These are phyloP conservation scores for Pampus argenteus DNA, from an alignment of 2,797 vertebrate species.

Conservation along the genomic window DNA sequence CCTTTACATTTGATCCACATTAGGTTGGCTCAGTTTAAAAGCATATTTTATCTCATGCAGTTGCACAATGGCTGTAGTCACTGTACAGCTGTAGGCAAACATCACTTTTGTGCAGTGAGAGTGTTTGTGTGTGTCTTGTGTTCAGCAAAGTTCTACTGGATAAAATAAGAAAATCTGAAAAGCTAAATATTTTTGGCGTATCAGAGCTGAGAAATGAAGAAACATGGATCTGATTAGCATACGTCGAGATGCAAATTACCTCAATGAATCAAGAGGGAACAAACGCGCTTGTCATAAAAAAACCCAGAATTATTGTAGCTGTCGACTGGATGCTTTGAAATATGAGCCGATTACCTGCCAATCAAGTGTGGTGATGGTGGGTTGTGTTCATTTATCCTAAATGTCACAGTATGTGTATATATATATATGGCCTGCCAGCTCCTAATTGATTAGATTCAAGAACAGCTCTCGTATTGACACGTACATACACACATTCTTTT, in stretches of 20 bases:
- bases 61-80: neutral
- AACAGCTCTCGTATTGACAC: constrained; percentile 9
- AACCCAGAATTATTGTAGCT: constrained; percentile 23
- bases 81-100: neutral
- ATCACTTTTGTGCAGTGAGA: neutral
- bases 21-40: no score
- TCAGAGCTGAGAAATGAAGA: constrained; percentile 19
- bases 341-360: constrained; percentile 48
- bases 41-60: neutral
- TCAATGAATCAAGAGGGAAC: constrained; percentile 18
- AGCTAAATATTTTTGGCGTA: neutral
- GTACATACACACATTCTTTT: constrained; percentile 5
- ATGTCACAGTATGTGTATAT: constrained; percentile 6
- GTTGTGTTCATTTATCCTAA: constrained; percentile 34
- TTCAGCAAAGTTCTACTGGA: neutral
- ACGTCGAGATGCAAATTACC: constrained; percentile 31
- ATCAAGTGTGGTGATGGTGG: constrained; percentile 25
- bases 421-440: neutral
- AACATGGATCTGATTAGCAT: constrained; percentile 17
- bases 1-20: no score
- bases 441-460: constrained; percentile 36
- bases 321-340: constrained; percentile 37
- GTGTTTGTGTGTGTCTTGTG: neutral
- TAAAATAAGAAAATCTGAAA: neutral
- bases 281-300: constrained; percentile 29